Base-by-base conservation (phyloP, 2,797 vertebrate species). In the Chelon labrosus region DNA sequence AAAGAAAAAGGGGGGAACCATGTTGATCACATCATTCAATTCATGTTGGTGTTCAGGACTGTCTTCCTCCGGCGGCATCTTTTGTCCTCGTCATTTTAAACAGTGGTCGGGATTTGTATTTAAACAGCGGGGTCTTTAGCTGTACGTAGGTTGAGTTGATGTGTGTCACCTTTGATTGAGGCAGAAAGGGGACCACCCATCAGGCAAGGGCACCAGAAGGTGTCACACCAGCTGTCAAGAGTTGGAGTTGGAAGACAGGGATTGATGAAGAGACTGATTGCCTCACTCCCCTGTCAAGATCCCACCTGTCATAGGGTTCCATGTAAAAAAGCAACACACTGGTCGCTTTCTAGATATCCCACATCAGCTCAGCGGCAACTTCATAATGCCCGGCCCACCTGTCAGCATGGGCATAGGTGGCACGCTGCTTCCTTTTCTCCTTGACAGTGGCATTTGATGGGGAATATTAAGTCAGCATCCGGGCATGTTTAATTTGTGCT, bases 201-300 rank as follows among this genome's bases (percentile, higher is more conserved):
- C 82, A 91, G 73, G 86, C 74, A 80, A 89, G 90, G 86, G 87
- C 82, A 90, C 85, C 83, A 84, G 85, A 90, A 73, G 92, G 90
- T 89, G 89, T 87, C 88, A 89, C 76, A 86, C 87, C 94, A 95
- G 91, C 92, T 94, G 92, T 93, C 92, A 94, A 39, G 80, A 89
- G 85, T 83, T 86, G 74, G 80, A 85, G 91, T 87, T 82, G 79
- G 90, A 90, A 84, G 92, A 94, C 85, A 88, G 83, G 80, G 89
- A 93, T 93, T 94, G 92, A 95, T 92, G 89, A 91, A 85, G 88
- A 92, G 87, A 84, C 85, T 89, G 91, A 94, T 90, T 85, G 85
- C 79, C 81, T 76, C 70, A 75, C 85, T 92, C 90, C 86, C 90
- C 90, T 90, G 92, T 92, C 89, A 93, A 81, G 90, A 89, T 87